These are phyloP conservation scores for Napeogenes sylphis DNA, from an alignment of 2,888 invertebrate species.

Conservation along the genomic window DNA sequence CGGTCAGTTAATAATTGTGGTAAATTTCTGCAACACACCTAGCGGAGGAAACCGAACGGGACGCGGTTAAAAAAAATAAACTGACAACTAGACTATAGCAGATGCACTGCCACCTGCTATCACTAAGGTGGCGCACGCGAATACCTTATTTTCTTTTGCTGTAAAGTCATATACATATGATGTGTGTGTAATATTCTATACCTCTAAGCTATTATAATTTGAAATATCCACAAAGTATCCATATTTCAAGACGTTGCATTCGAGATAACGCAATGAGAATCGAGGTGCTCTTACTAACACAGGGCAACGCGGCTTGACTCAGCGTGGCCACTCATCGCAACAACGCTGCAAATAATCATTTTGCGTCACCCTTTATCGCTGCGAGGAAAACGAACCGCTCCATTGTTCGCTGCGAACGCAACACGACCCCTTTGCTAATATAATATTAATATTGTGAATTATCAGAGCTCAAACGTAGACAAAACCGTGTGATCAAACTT, in stretches of 20 bases:
- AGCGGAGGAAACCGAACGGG: slow-evolving; percentile 38
- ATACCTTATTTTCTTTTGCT: slow-evolving; percentile 38
- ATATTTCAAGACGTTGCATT: slow-evolving; percentile 27
- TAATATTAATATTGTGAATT: slow-evolving; percentile 28
- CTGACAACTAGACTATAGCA: slow-evolving; percentile 58
- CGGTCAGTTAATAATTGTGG: slow-evolving; percentile 42
- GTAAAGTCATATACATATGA: neutral
- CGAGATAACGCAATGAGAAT: slow-evolving; percentile 29
- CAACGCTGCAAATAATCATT: slow-evolving; percentile 73
- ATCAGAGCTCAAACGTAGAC: slow-evolving; percentile 51
- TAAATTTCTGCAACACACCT: slow-evolving; percentile 41
- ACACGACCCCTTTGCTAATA: slow-evolving; percentile 39
- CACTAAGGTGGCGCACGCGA: slow-evolving; percentile 67
- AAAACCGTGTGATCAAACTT: slow-evolving; percentile 50
- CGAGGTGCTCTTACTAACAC: slow-evolving; percentile 24
- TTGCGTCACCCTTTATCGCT: slow-evolving; percentile 75
- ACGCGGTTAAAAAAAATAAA: slow-evolving; percentile 51
- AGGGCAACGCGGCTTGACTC: slow-evolving; percentile 59
- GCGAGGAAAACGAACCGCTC: slow-evolving; percentile 62
- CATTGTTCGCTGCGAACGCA: slow-evolving; percentile 53
- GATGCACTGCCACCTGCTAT: slow-evolving; percentile 70
- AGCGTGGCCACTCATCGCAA: slow-evolving; percentile 72
- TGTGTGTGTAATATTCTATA: no score
- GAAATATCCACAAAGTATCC: slow-evolving; percentile 3
- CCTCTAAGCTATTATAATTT: neutral